Evolutionary conservation across 2,888 invertebrate species (phyloP), one percentile per base, ranked within the genome.

Genomic region (Drosophila formosana): DNA sequence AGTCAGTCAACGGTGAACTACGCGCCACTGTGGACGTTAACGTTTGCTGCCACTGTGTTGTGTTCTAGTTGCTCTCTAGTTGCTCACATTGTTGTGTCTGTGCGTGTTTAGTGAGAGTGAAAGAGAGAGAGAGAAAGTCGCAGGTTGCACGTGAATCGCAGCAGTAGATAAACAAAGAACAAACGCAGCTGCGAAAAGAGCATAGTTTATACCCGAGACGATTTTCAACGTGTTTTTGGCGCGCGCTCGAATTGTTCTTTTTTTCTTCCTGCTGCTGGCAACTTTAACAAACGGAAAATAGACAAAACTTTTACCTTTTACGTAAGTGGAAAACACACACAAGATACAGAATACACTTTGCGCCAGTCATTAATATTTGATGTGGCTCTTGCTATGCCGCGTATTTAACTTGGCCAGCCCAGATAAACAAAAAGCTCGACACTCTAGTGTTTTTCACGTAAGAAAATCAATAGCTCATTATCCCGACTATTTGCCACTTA

Each of bases 1-100:
- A 52, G 64, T 80, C 71, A 85, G 90, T 90, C 80, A 72, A 80
- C 78, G 78, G 78, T 80, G 83, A 84, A 82, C 82, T 78, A 81
- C 85, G 82, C 82, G 75, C 78, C 79, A 75, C 80, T 79, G 75
- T 80, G 79, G 78, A 83, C 82, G 78, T 82, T 58, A 55, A 51
- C 66, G 43, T 46, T 52, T 32, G 37, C 51, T 57, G 62, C 37
- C 28, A 56, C 30, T 50, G 39, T 45, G n/a, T 18, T 61, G 50
- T 58, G 50, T 45, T 57, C 37, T 37, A 2, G 4, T 4, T 37
- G n/a, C 11, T 37, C 37, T 11, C 18, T 18, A 18, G 18, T 18
- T 18, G 18, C 18, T 18, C 37, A 5, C 37, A 5, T 37, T 66
- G 64, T 65, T 50, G 39, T 37, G 66, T 51, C 63, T 64, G 57